phyloP scores from a whole-genome alignment of 2,797 vertebrate species.

The Sarcoramphus papa region DNA sequence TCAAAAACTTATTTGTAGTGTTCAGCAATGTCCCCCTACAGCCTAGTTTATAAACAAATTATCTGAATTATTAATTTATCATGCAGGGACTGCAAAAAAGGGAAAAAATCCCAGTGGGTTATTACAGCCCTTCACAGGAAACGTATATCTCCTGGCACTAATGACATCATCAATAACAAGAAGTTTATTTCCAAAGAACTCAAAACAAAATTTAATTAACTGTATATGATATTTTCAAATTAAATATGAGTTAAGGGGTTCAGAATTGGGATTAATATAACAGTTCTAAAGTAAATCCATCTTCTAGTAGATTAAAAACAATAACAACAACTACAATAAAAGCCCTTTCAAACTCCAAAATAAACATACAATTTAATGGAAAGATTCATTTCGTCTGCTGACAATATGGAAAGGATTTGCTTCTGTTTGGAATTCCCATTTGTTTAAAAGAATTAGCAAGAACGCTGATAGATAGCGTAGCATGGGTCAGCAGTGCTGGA shows the following conservation, averaged over 20 bases:
- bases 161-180: constrained; percentile 67
- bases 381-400: constrained; percentile 28
- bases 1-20: constrained; percentile 62
- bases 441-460: constrained; percentile 58
- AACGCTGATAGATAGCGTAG: neutral
- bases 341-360: neutral
- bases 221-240: constrained; percentile 63
- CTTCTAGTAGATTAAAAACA: constrained; percentile 58
- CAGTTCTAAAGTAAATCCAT: constrained; percentile 56
- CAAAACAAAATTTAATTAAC: constrained; percentile 68
- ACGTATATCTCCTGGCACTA: constrained; percentile 64
- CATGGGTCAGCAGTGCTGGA: neutral
- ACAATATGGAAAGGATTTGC: constrained; percentile 63
- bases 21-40: constrained; percentile 43
- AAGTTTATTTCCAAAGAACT: constrained; percentile 69
- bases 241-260: constrained; percentile 66
- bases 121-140: constrained; percentile 65
- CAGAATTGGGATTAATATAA: constrained; percentile 51
- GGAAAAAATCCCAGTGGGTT: constrained; percentile 35
- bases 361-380: constrained; percentile 32
- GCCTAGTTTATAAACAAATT: constrained; percentile 60
- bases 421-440: constrained; percentile 42
- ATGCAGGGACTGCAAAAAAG: constrained; percentile 53
- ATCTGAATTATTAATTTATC: constrained; percentile 65
- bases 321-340: constrained; percentile 20